Conservation (phyloP, 35 echinoderm and acorn worm species). For the Stichopus chloronotus region DNA sequence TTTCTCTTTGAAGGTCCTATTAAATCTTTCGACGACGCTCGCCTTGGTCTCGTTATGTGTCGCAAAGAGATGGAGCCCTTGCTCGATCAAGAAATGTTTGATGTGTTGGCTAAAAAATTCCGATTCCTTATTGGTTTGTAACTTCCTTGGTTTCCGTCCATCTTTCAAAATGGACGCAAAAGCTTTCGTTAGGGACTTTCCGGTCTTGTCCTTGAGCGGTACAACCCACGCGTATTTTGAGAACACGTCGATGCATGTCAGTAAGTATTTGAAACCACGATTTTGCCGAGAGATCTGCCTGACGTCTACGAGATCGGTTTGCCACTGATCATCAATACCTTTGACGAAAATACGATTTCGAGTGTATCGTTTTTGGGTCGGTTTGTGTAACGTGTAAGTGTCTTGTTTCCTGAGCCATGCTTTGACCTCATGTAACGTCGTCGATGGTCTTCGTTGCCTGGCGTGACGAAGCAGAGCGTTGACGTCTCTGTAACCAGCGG, state of each 20-base stretch:
- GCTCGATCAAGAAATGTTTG: conserved; percentile 7
- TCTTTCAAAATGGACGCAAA: conserved; percentile 42
- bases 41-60: conserved; percentile 87
- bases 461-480: not conserved
- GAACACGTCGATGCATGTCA: conserved; percentile 66
- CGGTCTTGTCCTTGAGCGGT: conserved; percentile 52
- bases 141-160: conserved; percentile 42
- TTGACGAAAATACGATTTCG: conserved; percentile 58
- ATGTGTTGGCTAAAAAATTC: conserved; percentile 62
- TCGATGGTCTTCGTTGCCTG: not conserved
- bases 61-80: conserved; percentile 25
- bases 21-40: conserved; percentile 67
- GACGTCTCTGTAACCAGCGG: not conserved
- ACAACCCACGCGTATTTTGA: conserved; percentile 69
- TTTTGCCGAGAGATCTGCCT: not conserved
- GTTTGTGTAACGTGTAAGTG: conserved; percentile 70
- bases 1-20: conserved; percentile 65
- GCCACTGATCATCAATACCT: conserved; percentile 69
- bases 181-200: not conserved
- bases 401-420: conserved; percentile 63
- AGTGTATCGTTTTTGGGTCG: conserved; percentile 9
- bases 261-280: conserved; percentile 58
- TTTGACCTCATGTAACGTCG: not conserved
- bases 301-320: conserved; percentile 69
- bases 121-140: conserved; percentile 61